Conservation (phyloP, 2,888 invertebrate species). For the Capitulum mitella region DNA sequence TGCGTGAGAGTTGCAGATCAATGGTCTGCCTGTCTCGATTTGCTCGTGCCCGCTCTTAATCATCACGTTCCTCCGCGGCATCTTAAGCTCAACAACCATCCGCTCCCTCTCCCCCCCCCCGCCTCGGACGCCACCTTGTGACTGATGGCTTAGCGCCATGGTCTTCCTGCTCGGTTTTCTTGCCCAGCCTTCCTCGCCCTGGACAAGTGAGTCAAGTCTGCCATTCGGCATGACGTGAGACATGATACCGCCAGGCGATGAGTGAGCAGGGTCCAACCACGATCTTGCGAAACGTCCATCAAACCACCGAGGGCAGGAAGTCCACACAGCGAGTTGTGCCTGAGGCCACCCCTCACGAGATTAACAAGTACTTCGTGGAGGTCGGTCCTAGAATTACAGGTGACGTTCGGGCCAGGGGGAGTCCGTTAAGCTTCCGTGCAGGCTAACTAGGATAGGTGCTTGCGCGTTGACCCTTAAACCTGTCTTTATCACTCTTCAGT, state of each 20-base stretch:
- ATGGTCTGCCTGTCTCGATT: background rate
- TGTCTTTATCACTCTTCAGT: background rate
- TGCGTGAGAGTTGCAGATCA: background rate
- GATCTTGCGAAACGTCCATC: background rate
- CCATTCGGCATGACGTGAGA: background rate
- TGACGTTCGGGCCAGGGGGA: background rate
- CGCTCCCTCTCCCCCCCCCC: background rate
- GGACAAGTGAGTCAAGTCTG: background rate
- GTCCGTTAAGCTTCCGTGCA: background rate
- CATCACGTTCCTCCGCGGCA: background rate
- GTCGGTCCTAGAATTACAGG: background rate
- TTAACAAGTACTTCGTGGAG: background rate
- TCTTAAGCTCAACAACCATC: background rate
- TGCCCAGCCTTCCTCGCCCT: too few species aligned
- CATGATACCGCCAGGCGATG: background rate
- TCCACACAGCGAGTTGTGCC: background rate
- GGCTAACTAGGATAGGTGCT: background rate
- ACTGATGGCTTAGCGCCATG: background rate
- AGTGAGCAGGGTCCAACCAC: background rate
- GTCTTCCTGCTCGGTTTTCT: too few species aligned
- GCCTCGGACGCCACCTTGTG: background rate
- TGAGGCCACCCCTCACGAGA: background rate
- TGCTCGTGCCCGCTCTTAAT: background rate
- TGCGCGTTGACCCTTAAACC: background rate
- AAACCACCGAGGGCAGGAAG: background rate